These are phyloP conservation scores for Physocephala rufipes DNA, from an alignment of 2,888 invertebrate species.

Conservation along the genomic window DNA sequence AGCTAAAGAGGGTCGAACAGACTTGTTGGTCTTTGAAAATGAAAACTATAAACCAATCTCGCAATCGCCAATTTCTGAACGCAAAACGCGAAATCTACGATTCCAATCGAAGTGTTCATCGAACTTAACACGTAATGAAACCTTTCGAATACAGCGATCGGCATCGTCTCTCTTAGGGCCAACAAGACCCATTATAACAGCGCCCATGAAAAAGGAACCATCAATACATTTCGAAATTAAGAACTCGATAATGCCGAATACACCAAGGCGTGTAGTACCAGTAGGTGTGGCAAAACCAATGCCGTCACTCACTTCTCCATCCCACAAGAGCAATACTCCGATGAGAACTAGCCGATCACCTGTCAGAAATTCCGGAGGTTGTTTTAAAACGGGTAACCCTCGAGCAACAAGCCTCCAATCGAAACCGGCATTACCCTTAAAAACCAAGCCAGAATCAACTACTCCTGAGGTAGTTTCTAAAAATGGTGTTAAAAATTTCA, in stretches of 20 bases:
- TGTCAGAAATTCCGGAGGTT: conserved; percentile 29
- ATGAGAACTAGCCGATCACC: not conserved
- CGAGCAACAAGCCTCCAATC: too few relatives aligned
- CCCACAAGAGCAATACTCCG: too few relatives aligned
- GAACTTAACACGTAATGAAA: conserved; percentile 56
- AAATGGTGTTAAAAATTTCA: not conserved
- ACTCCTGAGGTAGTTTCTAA: conserved; percentile 19
- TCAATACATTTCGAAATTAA: conserved; percentile 64
- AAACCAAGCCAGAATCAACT: too few relatives aligned
- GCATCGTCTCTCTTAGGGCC: not conserved
- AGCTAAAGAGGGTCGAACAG: conserved; percentile 53
- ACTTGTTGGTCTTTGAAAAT: conserved; percentile 59
- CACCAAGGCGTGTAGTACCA: conserved; percentile 62
- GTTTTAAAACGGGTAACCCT: not conserved
- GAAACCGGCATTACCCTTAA: too few relatives aligned
- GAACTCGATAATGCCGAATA: conserved; percentile 62
- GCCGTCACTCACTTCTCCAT: conserved; percentile 41
- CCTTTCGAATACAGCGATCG: conserved; percentile 55
- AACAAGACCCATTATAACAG: too few relatives aligned
- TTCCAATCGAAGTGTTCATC: conserved; percentile 47
- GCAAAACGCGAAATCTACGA: conserved; percentile 40
- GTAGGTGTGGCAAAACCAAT: conserved; percentile 65
- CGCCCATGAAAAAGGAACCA: conserved; percentile 25
- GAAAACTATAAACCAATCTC: conserved; percentile 63
- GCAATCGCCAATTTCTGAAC: conserved; percentile 58